Percentiles rank a stretch among this genome's conserved stretches.
phyloP scores from a whole-genome alignment of 2,113 vertebrate genomes.

The Xyrauchen texanus region DNA sequence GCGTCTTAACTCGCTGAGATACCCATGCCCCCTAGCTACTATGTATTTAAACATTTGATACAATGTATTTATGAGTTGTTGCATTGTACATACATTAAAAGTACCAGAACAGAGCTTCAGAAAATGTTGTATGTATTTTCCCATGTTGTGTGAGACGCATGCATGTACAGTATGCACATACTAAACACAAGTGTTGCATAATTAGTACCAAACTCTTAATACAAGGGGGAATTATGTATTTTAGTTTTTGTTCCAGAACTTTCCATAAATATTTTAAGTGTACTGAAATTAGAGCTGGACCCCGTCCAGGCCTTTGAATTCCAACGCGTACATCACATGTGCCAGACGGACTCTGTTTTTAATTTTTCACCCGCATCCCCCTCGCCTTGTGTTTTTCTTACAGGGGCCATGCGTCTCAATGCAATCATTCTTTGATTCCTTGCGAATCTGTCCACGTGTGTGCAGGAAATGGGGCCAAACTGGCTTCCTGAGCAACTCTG shows the following conservation, averaged over 20 bases:
- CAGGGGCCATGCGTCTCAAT: slow-evolving; percentile 69
- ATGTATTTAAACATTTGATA: too few relatives aligned
- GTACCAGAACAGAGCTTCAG: too few relatives aligned
- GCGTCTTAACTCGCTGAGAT: too few relatives aligned
- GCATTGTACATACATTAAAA: too few relatives aligned
- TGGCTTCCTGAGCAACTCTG: slow-evolving; percentile 88
- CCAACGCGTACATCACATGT: slow-evolving; percentile 64
- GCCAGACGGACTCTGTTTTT: slow-evolving; percentile 72
- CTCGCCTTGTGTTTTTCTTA: slow-evolving; percentile 57
- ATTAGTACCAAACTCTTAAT: neutral
- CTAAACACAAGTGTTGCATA: slow-evolving; percentile 20
- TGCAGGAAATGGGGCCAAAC: slow-evolving; percentile 90
- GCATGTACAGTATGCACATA: too few relatives aligned
- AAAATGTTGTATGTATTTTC: too few relatives aligned
- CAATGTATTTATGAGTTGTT: too few relatives aligned
- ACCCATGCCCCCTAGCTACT: too few relatives aligned
- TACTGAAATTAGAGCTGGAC: slow-evolving; percentile 73
- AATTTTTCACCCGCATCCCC: slow-evolving; percentile 53
- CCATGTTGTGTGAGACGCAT: too few relatives aligned
- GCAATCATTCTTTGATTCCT: slow-evolving; percentile 88
- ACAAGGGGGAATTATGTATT: slow-evolving; percentile 21
- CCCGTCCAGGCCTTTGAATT: slow-evolving; percentile 72
- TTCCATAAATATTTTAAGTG: slow-evolving; percentile 67
- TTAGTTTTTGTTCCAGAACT: slow-evolving; percentile 49
- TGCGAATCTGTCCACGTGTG: slow-evolving; percentile 81